phyloP scores from a whole-genome alignment of 2,113 vertebrate genomes.

The Calyptommatus sinebrachiatus region DNA sequence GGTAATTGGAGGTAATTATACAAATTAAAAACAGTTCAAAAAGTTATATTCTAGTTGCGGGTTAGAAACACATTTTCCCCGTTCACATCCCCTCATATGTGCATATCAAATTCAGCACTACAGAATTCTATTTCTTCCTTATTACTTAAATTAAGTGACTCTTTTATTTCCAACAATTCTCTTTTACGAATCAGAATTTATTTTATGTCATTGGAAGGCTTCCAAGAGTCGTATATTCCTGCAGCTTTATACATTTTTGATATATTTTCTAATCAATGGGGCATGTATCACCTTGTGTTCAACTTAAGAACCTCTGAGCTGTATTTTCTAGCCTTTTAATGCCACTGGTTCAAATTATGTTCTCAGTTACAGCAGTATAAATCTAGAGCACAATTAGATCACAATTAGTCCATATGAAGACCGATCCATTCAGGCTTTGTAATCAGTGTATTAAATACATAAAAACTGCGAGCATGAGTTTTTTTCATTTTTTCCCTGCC shows the following conservation, averaged over 20 bases:
- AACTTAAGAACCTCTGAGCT: constrained; percentile 3
- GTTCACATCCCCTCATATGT: no score
- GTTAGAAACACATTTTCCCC: not conserved
- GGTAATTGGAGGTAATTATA: constrained; percentile 1
- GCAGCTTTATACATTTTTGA: not conserved
- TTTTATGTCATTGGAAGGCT: not conserved
- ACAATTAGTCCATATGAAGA: constrained; percentile 4
- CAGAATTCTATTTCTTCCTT: not conserved
- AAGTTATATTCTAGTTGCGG: not conserved
- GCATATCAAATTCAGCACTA: not conserved
- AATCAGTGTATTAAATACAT: constrained; percentile 1
- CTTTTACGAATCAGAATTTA: not conserved
- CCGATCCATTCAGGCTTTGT: not conserved
- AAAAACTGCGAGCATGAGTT: not conserved
- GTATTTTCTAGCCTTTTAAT: not conserved
- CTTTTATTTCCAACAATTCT: not conserved
- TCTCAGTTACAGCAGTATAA: constrained; percentile 18
- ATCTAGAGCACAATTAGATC: not conserved
- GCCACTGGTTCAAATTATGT: constrained; percentile 11
- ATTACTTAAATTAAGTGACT: not conserved
- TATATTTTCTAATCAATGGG: constrained; percentile 9
- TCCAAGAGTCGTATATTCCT: constrained; percentile 3
- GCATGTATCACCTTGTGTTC: not conserved
- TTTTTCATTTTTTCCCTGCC: not conserved
- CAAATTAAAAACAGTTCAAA: not conserved